A percentile compares a stretch with the other conserved stretches of the same genome.
Evolutionary conservation across 2,888 invertebrate genomes (phyloP).

Genomic region (Cataglyphis rosenhaueri): DNA sequence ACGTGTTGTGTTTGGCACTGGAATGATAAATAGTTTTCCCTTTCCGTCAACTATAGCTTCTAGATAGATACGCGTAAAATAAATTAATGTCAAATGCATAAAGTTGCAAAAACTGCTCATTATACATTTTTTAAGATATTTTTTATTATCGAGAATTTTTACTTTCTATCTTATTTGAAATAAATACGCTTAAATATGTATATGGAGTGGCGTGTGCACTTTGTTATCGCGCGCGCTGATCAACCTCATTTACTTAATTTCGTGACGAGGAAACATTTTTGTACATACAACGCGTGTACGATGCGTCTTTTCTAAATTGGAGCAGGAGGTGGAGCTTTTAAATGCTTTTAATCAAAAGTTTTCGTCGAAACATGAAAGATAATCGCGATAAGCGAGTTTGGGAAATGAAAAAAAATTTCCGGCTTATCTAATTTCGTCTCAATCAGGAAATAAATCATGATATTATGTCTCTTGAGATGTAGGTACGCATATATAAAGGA

Average conservation of each 20-base stretch:
- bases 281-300: neutral
- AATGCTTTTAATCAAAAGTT: neutral
- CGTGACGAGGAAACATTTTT: neutral
- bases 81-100: neutral
- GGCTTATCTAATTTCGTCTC: slow-evolving; percentile 5
- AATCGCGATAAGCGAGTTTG: neutral
- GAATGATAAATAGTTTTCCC: neutral
- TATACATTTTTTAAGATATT: neutral
- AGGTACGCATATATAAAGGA: neutral
- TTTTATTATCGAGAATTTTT: neutral
- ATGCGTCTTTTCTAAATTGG: neutral
- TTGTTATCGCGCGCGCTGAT: neutral
- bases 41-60: neutral
- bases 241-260: slow-evolving; percentile 20
- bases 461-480: neutral
- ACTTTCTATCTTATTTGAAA: neutral
- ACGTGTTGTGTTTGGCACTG: neutral
- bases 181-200: neutral
- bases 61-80: neutral
- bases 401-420: neutral
- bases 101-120: neutral
- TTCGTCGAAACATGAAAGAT: too few relatives aligned
- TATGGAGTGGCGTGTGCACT: neutral
- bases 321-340: neutral
- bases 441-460: slow-evolving; percentile 12